Base-by-base conservation (phyloP, 30 jellyfish, hydroid and myxozoan species). In the Hydra vulgaris region DNA sequence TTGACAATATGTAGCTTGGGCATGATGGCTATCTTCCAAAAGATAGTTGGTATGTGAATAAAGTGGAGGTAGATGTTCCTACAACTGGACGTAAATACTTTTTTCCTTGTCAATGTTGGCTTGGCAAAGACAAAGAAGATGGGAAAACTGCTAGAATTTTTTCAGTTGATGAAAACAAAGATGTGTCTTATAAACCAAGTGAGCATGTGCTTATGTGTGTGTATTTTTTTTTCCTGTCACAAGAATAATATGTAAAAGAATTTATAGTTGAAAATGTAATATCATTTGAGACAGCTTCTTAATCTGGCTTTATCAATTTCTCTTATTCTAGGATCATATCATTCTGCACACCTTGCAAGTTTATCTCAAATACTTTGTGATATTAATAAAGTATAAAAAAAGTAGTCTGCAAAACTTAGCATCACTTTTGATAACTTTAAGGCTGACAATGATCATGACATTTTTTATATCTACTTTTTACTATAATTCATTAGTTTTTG, bases 1-100 rank as follows among this genome's bases (percentile, higher is more conserved):
- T 68, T 68, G 8, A n/a, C 27, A 3, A 3, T 23, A 68, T 68
- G 20, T 72, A 89, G 98, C 86, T 91, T 80, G 88, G 95, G 7
- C 98, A 91, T 74, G 98, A 91, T 78, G 98, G 98, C 74, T 86
- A 91, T 74, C 94, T 90, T n/a, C 96, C 98, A 23, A 92, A 86
- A 74, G 96, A 86, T 78, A 81, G 91, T 68, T 91, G 98, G 98
- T 83, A 74, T 26, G 78, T 91, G 61, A 79, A 91, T 53, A 80
- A 83, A 8, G 84, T 91, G 7, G 95, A 82, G 74, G 92, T 91
- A 16, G 96, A 91, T 79, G 95, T 86, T 25, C 98, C 98, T 25
- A 91, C 96, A 21, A 91, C 98, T 18, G 98, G 98, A 18, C 81
- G 80, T 27, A 83, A 84, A 74, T 91, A 86, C 73, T 66, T 70